Evolutionary conservation across 30 jellyfish, hydroid and myxozoan species (phyloP), one percentile per base, ranked within the genome.

Genomic region (Pseudorhiza aurosa): DNA sequence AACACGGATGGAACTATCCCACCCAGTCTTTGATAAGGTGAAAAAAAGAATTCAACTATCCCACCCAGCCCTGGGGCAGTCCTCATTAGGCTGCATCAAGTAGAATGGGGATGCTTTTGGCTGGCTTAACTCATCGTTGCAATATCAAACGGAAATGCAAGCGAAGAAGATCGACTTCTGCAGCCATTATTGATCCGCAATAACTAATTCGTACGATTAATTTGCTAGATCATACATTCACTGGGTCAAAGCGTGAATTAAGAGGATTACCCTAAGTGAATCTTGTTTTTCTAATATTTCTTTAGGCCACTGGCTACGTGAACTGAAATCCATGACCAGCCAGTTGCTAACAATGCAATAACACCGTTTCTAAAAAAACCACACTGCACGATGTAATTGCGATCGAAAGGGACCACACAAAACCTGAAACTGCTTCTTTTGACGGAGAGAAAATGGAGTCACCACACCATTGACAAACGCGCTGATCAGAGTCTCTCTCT

Each of bases 141-240:
- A 47, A 47, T 47, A 47, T 47, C 62, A 15, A 47, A 47, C 62
- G 62, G 62, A 47, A 47, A 47, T 17, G n/a, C n/a, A 47, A 47
- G n/a, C 62, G 62, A 47, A 47, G 22, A 6, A 26, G 62, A 17
- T 26, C n/a, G 12, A 8, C n/a, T 8, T 47, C 25, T 47, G 62
- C 62, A 47, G 62, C n/a, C 25, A 47, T 47, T 3, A 47, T 6
- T 47, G 12, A 47, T 47, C 62, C 62, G 62, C 62, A 47, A 47
- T 47, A 47, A 47, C 62, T 47, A 47, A 47, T 47, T 47, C n/a
- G 62, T 26, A 47, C 62, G 62, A 47, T 47, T 47, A 47, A 47
- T 47, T 47, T 47, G 22, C 25, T 6, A 47, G 62, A 47, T 17
- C 62, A 47, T 47, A 17, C 62, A 6, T 47, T 47, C 62, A 47